These are phyloP conservation scores for Pomacea canaliculata DNA, from an alignment of 2,888 invertebrate species.

Conservation along the genomic window DNA sequence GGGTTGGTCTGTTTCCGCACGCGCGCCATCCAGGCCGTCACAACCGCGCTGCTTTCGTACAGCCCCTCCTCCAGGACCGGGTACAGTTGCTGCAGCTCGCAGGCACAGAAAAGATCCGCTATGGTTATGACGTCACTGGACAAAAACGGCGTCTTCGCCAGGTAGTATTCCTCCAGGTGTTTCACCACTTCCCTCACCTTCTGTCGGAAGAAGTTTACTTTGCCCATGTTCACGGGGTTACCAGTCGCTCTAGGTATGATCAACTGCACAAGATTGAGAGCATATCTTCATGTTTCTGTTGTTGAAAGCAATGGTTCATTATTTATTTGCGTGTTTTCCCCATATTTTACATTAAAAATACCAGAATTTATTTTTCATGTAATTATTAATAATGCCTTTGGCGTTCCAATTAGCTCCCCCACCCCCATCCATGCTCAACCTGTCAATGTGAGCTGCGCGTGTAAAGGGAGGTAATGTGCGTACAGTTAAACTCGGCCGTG, in stretches of 20 bases:
- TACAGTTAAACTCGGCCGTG: too few relatives aligned
- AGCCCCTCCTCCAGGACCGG: conserved; percentile 54
- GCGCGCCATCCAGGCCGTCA: conserved; percentile 58
- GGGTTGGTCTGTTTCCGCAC: conserved; percentile 52
- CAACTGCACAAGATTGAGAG: conserved; percentile 43
- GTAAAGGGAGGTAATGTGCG: too few relatives aligned
- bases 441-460: too few relatives aligned
- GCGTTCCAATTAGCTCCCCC: too few relatives aligned
- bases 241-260: conserved; percentile 54
- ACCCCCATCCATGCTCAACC: too few relatives aligned
- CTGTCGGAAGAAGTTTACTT: conserved; percentile 45
- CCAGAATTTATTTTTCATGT: too few relatives aligned
- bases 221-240: conserved; percentile 48
- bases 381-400: background rate
- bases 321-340: too few relatives aligned
- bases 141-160: conserved; percentile 54
- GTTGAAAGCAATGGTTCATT: too few relatives aligned
- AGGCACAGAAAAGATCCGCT: conserved; percentile 63
- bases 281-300: background rate
- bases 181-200: conserved; percentile 38
- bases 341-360: too few relatives aligned
- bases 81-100: conserved; percentile 63
- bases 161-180: conserved; percentile 55
- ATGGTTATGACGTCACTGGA: conserved; percentile 58
- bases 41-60: conserved; percentile 46